Evolutionary conservation across 2,888 invertebrate species (phyloP).

Genomic region (Drosophila lutescens): DNA sequence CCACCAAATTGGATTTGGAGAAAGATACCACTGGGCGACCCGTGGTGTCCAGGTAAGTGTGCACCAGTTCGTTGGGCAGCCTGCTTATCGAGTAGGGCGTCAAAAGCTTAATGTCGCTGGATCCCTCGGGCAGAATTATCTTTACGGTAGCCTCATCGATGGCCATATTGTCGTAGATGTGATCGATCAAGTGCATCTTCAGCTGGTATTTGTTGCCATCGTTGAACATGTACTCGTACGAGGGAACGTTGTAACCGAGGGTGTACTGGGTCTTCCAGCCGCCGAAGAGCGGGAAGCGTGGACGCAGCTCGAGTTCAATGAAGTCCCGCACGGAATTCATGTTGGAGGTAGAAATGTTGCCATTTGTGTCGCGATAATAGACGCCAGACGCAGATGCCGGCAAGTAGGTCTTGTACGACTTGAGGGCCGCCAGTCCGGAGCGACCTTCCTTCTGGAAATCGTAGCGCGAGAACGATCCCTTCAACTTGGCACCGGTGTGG

Average conservation of each 20-base stretch:
- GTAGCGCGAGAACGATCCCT: constrained; percentile 97
- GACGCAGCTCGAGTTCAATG: constrained; percentile 97
- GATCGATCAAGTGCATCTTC: constrained; percentile 97
- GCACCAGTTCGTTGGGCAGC: constrained; percentile 90
- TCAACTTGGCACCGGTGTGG: constrained; percentile 96
- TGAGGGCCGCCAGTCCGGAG: constrained; percentile 94
- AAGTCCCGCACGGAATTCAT: constrained; percentile 94
- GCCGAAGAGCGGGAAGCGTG: constrained; percentile 98
- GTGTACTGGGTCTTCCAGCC: constrained; percentile 99
- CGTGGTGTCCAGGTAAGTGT: constrained; percentile 97
- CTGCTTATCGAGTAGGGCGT: constrained; percentile 93
- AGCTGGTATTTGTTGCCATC: constrained; percentile 92
- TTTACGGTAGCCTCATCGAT: constrained; percentile 94
- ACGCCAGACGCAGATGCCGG: constrained; percentile 97
- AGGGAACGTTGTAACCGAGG: constrained; percentile 98
- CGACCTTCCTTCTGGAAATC: constrained; percentile 97
- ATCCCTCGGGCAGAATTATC: constrained; percentile 97
- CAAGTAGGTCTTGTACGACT: constrained; percentile 93
- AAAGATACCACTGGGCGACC: constrained; percentile 96
- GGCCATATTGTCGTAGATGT: constrained; percentile 98
- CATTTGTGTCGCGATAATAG: constrained; percentile 98
- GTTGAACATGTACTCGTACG: constrained; percentile 96
- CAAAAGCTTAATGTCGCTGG: constrained; percentile 91
- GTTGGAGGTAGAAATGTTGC: constrained; percentile 99
- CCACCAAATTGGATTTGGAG: constrained; percentile 93